Evolutionary conservation across 2,888 invertebrate genomes (phyloP).

Genomic region (Thereva unica): DNA sequence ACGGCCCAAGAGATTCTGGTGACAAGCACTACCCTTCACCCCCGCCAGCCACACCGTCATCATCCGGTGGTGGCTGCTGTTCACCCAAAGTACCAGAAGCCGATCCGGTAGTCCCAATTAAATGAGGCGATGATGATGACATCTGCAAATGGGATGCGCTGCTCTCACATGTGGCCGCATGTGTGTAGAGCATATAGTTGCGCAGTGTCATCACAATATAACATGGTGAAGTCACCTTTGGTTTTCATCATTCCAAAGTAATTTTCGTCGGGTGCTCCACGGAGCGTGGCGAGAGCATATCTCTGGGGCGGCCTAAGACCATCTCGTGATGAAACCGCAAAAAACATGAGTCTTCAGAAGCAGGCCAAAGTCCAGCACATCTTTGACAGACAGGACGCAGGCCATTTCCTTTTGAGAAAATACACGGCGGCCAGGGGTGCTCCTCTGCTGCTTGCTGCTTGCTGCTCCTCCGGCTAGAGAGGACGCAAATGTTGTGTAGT

Average conservation of each 20-base stretch:
- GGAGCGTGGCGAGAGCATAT: constrained; percentile 5
- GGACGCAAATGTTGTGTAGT: neutral
- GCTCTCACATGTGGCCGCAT: constrained; percentile 24
- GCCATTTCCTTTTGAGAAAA: too few relatives aligned
- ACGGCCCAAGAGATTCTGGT: too few relatives aligned
- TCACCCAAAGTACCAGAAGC: neutral
- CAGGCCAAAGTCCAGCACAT: neutral
- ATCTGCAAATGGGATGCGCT: constrained; percentile 33
- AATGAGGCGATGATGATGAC: constrained; percentile 15
- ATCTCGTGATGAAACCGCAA: neutral
- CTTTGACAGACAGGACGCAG: too few relatives aligned
- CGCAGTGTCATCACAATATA: constrained; percentile 1
- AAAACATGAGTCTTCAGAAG: neutral
- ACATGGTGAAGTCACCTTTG: constrained; percentile 5
- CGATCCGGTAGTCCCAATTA: constrained; percentile 13
- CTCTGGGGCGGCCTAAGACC: neutral
- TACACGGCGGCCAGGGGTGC: neutral
- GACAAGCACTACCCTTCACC: too few relatives aligned
- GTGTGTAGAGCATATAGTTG: neutral
- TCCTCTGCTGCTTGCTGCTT: neutral
- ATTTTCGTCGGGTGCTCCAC: constrained; percentile 5
- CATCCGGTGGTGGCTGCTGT: neutral
- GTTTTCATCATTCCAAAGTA: constrained; percentile 18
- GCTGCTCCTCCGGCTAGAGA: neutral
- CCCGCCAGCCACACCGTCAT: neutral